Base-by-base conservation (phyloP, 2,113 vertebrate species). In the Corythornis vintsioides region DNA sequence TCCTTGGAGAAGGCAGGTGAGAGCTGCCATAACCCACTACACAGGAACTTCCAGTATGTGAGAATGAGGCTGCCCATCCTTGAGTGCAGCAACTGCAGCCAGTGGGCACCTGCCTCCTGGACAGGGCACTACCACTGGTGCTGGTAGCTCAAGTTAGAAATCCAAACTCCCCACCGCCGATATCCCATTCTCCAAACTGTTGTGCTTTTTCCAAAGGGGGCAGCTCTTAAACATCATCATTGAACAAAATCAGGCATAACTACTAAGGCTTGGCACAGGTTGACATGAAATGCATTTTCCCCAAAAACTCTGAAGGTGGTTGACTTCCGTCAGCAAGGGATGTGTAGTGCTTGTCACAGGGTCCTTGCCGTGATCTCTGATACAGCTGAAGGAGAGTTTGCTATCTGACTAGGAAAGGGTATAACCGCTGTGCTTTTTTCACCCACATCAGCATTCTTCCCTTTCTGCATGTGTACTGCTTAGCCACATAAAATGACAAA, bases 401-500 rank as follows among this genome's bases (percentile, higher is more conserved):
- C 13, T 4, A 31, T 85, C 33, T 59, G 26, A 48, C 43, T 28
- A 31, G 42, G 86, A 81, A 94, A 92, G 79, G 59, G 35, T 88
- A 90, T 88, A 90, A 64, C 17, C 10, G 1, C 40, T 63, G 22
- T 72, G 60, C 64, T 91, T 91, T 69, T 93, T 92, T 63, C 9
- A 38, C 50, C 42, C 38, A 31, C 50, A 60, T 96, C 93, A 97
- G 92, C 92, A 88, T 94, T 96, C 82, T 95, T 63, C 28, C 31
- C 53, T 82, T 95, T 83, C 81, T 29, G 18, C 26, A 1, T 75
- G 59, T 59, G 47, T 55, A 61, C 61, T 95, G 90, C 87, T 97
- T 96, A 95, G 91, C 77, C 75, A 88, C 28, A 96, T 90, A 96
- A 95, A 97, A 93, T 50, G n/a, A 83, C 69, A 93, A 92, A 96